A percentile compares a stretch with the other conserved stretches of the same genome.
phyloP scores from a whole-genome alignment of 2,888 invertebrate species.

The Terebella lapidaria region DNA sequence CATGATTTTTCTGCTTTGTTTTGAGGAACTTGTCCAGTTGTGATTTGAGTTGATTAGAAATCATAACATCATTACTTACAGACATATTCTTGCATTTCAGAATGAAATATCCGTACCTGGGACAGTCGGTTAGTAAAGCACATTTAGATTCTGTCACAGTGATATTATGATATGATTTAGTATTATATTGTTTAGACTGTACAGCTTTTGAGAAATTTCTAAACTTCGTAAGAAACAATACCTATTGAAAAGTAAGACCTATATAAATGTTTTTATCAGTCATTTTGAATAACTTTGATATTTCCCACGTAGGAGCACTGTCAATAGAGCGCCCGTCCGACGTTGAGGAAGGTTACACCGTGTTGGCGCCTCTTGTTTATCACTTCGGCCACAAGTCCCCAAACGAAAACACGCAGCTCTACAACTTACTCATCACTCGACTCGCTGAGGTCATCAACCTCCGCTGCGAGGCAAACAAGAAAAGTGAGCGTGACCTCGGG shows the following conservation, averaged over 20 bases:
- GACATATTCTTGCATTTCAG: slow-evolving; percentile 27
- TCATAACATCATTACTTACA: no score
- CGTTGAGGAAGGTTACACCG: slow-evolving; percentile 90
- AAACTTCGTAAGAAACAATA: no score
- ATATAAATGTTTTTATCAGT: no score
- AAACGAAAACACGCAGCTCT: slow-evolving; percentile 72
- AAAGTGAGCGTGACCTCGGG: slow-evolving; percentile 7
- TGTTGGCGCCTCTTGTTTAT: slow-evolving; percentile 86
- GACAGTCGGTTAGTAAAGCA: slow-evolving; percentile 64
- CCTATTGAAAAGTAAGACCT: no score
- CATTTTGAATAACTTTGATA: no score
- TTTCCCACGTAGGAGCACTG: slow-evolving; percentile 55
- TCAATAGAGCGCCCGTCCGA: slow-evolving; percentile 88
- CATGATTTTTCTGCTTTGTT: not conserved
- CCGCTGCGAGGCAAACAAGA: slow-evolving; percentile 75
- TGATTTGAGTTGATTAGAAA: no score
- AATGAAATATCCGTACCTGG: slow-evolving; percentile 88
- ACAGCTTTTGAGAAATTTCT: no score
- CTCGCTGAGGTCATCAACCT: slow-evolving; percentile 74
- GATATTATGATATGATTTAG: no score
- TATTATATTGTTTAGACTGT: no score
- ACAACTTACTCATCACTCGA: slow-evolving; percentile 75
- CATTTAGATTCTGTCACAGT: not conserved
- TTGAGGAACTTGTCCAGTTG: no score
- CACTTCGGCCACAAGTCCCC: slow-evolving; percentile 86